Base-by-base conservation (phyloP, 1,140 invertebrate species). In the Ridgeia piscesae region DNA sequence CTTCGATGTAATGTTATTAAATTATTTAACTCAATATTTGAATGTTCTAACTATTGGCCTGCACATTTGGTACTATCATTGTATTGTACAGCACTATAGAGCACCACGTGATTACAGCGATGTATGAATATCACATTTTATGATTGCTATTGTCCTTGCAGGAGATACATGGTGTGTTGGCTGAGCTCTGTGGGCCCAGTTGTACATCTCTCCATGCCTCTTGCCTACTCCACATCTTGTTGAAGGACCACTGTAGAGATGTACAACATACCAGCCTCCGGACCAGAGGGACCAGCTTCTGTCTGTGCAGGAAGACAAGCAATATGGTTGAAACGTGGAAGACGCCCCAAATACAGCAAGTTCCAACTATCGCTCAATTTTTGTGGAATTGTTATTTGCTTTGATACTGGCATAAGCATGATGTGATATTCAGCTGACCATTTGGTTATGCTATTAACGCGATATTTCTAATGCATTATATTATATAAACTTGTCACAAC, bases 131-230 rank as follows among this genome's bases (percentile, higher is more conserved):
- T n/a, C n/a, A n/a, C n/a, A n/a, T n/a, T n/a, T n/a, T n/a, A n/a
- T 92, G 91, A 34, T n/a, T 58, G 89, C 92, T 34, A 89, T 42
- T 50, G 93, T 93, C n/a, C 27, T 77, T 77, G 17, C 91, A 95
- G 94, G 88, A 95, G 95, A 58, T 95, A 95, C 92, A 88, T 95
- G 33, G 91, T 95, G 34, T 93, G 92, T 35, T 95, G 95, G 95
- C 58, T 95, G 77, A 94, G 94, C 93, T 93, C 94, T 91, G 94
- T 95, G 31, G 95, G 94, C 77, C 95, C 95, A 42, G 94, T 95
- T 33, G 94, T 95, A 34, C 93, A 94, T n/a, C 92, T 95, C n/a
- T 42, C 94, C 1, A 35, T 95, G 27, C 93, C 95, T 31, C 91
- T 94, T 42, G 89, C 14, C 34, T 90, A 35, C 89, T 34, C 89